Conservation (phyloP, 2,888 invertebrate species). For the Aporophyla lueneburgensis region DNA sequence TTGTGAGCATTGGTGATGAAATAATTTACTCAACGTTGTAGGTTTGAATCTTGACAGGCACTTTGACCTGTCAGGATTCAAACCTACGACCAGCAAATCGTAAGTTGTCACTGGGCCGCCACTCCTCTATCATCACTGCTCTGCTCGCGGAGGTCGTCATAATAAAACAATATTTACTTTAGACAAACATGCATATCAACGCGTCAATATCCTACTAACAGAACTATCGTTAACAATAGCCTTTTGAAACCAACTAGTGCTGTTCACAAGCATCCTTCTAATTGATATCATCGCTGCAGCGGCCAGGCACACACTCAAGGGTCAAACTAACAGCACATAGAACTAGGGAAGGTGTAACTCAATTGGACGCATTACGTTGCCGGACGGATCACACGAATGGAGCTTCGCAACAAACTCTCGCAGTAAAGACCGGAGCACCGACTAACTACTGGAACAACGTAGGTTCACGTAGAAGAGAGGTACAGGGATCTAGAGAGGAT, state of each 20-base stretch:
- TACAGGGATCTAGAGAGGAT: constrained; percentile 20
- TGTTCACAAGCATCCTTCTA: neutral
- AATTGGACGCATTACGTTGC: constrained; percentile 48
- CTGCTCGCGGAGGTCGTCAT: too few species aligned
- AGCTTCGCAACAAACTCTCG: constrained; percentile 61
- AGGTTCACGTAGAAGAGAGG: constrained; percentile 32
- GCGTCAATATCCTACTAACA: neutral
- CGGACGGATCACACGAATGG: constrained; percentile 47
- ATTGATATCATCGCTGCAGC: constrained; percentile 12
- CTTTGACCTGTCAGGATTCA: too few species aligned
- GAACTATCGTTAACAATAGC: neutral
- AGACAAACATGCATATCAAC: neutral
- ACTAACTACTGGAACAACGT: constrained; percentile 65
- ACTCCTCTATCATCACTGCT: too few species aligned
- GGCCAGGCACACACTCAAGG: neutral
- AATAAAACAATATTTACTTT: too few species aligned
- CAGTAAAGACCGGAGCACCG: constrained; percentile 58
- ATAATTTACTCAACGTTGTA: too few species aligned
- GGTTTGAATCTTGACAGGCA: too few species aligned
- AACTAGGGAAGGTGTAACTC: constrained; percentile 57
- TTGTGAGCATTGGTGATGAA: too few species aligned
- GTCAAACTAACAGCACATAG: constrained; percentile 29
- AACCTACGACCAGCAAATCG: too few species aligned
- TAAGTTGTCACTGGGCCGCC: too few species aligned
- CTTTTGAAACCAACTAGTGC: constrained; percentile 1